A percentile compares a stretch with the other conserved stretches of the same genome.
These are phyloP conservation scores for Corvus hawaiiensis DNA, from an alignment of 2,113 vertebrate species.

Conservation along the genomic window DNA sequence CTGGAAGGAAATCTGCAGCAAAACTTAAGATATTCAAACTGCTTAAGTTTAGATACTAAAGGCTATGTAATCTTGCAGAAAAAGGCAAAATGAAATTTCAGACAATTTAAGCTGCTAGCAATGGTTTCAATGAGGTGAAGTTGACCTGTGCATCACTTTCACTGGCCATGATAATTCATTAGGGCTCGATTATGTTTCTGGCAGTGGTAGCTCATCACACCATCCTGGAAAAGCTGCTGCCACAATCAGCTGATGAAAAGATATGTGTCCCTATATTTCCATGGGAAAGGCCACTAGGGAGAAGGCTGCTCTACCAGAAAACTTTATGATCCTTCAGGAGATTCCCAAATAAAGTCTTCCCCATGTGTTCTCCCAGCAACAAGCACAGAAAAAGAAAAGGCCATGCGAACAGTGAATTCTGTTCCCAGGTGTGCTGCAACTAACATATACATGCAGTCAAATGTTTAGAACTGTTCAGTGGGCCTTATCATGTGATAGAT, in stretches of 20 bases:
- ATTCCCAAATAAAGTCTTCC: neutral
- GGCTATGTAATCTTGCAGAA: neutral
- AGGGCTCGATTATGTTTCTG: neutral
- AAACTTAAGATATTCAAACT: neutral
- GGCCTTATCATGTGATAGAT: neutral
- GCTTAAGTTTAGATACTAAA: neutral
- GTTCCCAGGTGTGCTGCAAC: neutral
- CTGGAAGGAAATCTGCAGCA: neutral
- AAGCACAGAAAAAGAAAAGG: neutral
- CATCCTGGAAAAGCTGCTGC: neutral
- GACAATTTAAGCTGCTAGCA: neutral
- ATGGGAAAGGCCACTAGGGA: neutral
- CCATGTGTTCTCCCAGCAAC: neutral
- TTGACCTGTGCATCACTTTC: neutral
- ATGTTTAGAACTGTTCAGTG: neutral
- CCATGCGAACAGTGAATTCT: neutral
- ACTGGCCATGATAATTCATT: neutral
- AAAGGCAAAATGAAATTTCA: neutral
- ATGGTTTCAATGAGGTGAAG: neutral
- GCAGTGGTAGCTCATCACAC: neutral
- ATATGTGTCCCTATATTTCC: neutral
- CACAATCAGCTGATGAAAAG: neutral
- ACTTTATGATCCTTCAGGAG: neutral
- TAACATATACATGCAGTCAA: neutral
- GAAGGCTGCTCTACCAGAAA: neutral